These are phyloP conservation scores for Drepanosiphum platanoidis DNA, from an alignment of 2,888 invertebrate species.

Conservation along the genomic window DNA sequence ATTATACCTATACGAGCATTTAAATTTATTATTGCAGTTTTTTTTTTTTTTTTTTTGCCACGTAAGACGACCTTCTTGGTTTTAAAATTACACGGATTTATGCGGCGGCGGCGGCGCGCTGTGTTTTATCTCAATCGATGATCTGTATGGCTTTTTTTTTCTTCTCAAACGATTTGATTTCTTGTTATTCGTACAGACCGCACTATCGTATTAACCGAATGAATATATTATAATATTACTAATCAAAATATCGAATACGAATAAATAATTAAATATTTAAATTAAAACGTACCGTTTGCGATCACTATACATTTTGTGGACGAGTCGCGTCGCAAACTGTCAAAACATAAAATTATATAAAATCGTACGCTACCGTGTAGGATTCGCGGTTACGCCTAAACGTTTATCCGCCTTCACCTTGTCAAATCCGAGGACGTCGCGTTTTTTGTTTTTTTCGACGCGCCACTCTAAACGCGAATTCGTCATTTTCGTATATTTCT, in stretches of 20 bases:
- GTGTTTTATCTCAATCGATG: conserved; percentile 18
- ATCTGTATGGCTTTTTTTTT: not conserved
- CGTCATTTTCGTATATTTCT: not conserved
- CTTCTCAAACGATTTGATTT: not conserved
- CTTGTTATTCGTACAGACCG: not conserved
- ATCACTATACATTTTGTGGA: not conserved
- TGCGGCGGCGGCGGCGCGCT: not conserved
- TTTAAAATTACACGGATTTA: not conserved
- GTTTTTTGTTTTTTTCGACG: not conserved
- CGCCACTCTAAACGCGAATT: not conserved
- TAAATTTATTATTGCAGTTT: not conserved
- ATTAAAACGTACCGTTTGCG: not conserved
- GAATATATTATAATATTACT: conserved; percentile 1
- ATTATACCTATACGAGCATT: too few relatives aligned
- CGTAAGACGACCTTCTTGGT: conserved; percentile 11
- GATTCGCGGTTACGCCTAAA: not conserved
- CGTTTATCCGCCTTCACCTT: not conserved
- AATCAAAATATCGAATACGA: not conserved
- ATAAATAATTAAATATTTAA: conserved; percentile 4
- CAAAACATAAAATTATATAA: not conserved
- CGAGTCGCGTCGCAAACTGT: not conserved
- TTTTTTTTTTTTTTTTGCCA: not conserved
- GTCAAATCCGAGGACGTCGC: not conserved
- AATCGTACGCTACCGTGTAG: not conserved
- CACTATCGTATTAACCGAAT: not conserved